A percentile compares a stretch with the other conserved stretches of the same genome.
phyloP scores from a whole-genome alignment of 2,797 vertebrate species.

The Periophthalmus magnuspinnatus region DNA sequence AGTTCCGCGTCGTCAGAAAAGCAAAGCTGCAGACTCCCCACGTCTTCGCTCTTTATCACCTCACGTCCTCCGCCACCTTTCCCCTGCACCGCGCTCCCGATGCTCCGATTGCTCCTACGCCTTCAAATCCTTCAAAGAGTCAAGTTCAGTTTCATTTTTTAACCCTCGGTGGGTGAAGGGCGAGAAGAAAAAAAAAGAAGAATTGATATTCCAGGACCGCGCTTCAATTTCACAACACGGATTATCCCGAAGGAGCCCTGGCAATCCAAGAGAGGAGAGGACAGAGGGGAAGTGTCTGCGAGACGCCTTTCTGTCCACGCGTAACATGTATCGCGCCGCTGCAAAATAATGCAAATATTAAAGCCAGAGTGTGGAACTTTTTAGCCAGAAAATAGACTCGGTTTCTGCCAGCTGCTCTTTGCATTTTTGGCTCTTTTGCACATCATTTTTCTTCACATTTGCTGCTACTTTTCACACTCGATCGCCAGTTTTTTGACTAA shows the following conservation, averaged over 20 bases:
- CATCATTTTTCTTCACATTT: no score
- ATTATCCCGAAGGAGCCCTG: slow-evolving; percentile 70
- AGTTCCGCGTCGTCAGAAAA: neutral
- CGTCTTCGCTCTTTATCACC: neutral
- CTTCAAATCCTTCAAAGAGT: slow-evolving; percentile 54
- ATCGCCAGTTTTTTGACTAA: no score
- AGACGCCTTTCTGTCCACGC: slow-evolving; percentile 41
- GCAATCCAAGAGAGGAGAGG: slow-evolving; percentile 57
- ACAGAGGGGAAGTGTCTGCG: slow-evolving; percentile 50
- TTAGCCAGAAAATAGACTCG: no score
- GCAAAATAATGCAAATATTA: slow-evolving; percentile 23
- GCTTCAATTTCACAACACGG: slow-evolving; percentile 75
- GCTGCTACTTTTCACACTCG: no score
- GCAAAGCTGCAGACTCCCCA: neutral
- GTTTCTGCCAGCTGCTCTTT: no score
- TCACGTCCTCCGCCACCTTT: slow-evolving; percentile 25
- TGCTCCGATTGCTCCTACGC: slow-evolving; percentile 53
- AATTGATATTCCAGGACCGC: slow-evolving; percentile 66
- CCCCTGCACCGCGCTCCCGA: slow-evolving; percentile 45
- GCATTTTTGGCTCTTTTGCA: no score
- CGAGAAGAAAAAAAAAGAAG: slow-evolving; percentile 16
- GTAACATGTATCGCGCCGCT: slow-evolving; percentile 29
- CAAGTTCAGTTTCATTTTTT: slow-evolving; percentile 55
- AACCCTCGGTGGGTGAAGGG: slow-evolving; percentile 33
- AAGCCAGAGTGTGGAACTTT: no score